These are phyloP conservation scores for Synanthedon vespiformis DNA, from an alignment of 2,888 invertebrate genomes.

Conservation along the genomic window DNA sequence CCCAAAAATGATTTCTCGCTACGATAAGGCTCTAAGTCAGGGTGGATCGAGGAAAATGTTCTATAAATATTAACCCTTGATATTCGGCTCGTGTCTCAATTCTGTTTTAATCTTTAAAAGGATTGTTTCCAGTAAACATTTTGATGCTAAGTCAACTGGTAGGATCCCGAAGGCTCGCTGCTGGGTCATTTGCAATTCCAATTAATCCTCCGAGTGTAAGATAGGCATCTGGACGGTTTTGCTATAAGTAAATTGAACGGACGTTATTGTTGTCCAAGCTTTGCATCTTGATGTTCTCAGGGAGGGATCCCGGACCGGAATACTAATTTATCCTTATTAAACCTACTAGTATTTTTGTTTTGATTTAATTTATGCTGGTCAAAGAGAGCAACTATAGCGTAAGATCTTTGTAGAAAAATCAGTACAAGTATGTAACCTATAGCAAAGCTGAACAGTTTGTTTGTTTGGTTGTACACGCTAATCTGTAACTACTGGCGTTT, in stretches of 20 bases:
- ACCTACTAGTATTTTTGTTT: neutral
- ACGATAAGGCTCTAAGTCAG: constrained; percentile 25
- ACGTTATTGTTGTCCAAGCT: constrained; percentile 40
- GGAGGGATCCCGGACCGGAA: constrained; percentile 20
- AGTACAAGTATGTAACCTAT: no score
- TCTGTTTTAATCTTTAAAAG: constrained; percentile 59
- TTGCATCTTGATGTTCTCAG: constrained; percentile 52
- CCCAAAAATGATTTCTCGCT: constrained; percentile 35
- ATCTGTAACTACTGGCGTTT: no score
- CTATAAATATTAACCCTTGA: constrained; percentile 44
- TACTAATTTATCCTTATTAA: constrained; percentile 28
- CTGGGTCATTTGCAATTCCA: constrained; percentile 60
- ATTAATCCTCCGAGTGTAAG: constrained; percentile 54
- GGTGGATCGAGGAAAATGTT: constrained; percentile 7
- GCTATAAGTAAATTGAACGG: constrained; percentile 43
- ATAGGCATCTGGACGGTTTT: constrained; percentile 38
- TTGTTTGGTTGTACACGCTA: no score
- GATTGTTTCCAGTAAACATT: constrained; percentile 66
- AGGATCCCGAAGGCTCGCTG: constrained; percentile 42
- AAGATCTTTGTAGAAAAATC: no score
- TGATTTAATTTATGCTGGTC: neutral
- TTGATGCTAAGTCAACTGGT: constrained; percentile 59
- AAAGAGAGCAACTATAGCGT: no score
- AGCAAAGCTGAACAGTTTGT: no score
- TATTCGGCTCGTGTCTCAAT: constrained; percentile 49